A percentile compares a stretch with the other conserved stretches of the same genome.
Evolutionary conservation across 2,113 vertebrate species (phyloP).

Genomic region (Bujurquina vittata): DNA sequence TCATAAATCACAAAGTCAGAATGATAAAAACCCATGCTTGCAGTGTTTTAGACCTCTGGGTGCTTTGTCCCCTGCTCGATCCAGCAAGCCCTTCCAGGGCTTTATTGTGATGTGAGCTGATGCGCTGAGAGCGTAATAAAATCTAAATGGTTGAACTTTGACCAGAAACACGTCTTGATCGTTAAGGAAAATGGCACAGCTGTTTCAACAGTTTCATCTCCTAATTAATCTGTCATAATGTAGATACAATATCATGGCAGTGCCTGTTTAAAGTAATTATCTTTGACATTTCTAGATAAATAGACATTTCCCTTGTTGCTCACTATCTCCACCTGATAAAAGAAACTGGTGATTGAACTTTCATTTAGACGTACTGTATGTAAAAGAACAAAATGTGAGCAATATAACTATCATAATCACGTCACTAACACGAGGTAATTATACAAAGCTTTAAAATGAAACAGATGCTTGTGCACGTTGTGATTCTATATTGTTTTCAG

Average conservation of each 20-base stretch:
- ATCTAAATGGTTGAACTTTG: slow-evolving; percentile 32
- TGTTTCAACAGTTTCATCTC: background rate
- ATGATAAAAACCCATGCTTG: background rate
- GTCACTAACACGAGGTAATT: background rate
- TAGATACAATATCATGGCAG: background rate
- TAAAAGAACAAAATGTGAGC: background rate
- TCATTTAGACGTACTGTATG: background rate
- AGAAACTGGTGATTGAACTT: background rate
- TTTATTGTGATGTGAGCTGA: background rate
- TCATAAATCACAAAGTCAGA: background rate
- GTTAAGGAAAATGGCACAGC: slow-evolving; percentile 19
- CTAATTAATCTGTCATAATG: slow-evolving; percentile 26
- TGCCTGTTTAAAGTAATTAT: slow-evolving; percentile 9
- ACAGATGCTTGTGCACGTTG: background rate
- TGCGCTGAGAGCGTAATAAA: background rate
- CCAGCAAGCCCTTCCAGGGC: background rate
- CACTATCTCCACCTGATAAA: background rate
- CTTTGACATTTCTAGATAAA: slow-evolving; percentile 30
- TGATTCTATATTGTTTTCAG: background rate
- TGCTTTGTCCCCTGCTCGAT: background rate
- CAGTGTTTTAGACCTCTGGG: background rate
- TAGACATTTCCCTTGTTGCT: slow-evolving; percentile 5
- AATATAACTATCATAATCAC: background rate
- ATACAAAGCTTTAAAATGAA: background rate
- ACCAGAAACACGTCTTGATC: slow-evolving; percentile 17